Conservation (phyloP, 92 coral and sea anemone species). For the Isaurus tuberculatus region DNA sequence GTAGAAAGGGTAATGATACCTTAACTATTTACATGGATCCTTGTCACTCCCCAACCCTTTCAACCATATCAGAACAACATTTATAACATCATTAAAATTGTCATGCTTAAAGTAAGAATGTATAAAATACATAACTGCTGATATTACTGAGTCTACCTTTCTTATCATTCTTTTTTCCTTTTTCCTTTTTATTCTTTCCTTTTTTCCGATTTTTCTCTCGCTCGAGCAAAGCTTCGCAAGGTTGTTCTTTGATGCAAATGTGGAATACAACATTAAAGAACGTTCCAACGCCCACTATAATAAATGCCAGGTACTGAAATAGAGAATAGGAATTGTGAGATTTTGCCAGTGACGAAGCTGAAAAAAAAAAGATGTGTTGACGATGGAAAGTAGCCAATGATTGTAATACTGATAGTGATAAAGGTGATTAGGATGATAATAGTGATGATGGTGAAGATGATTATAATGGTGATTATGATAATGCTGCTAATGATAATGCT, state of each 20-base stretch:
- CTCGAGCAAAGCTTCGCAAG: constrained; percentile 63
- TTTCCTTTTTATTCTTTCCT: constrained; percentile 11
- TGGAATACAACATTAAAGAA: constrained; percentile 80
- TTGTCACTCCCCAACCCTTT: too few species aligned
- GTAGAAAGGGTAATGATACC: too few species aligned
- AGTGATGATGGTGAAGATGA: not conserved
- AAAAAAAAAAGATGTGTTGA: not conserved
- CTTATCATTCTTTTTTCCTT: constrained; percentile 32
- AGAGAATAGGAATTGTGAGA: not conserved
- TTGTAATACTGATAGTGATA: not conserved
- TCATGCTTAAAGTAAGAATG: too few species aligned
- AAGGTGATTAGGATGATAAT: not conserved
- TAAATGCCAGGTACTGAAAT: constrained; percentile 70
- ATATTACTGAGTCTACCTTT: too few species aligned
- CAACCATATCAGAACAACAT: too few species aligned
- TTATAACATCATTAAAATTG: too few species aligned
- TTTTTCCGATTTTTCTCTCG: constrained; percentile 28
- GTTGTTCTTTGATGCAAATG: constrained; percentile 74
- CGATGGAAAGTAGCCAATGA: not conserved
- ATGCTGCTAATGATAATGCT: not conserved
- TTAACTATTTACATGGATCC: too few species aligned
- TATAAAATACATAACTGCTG: too few species aligned
- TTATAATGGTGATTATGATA: not conserved
- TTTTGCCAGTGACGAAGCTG: not conserved
- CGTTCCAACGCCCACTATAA: constrained; percentile 71